Evolutionary conservation across 1,140 invertebrate species (phyloP).

Genomic region (Charaxes varanes): DNA sequence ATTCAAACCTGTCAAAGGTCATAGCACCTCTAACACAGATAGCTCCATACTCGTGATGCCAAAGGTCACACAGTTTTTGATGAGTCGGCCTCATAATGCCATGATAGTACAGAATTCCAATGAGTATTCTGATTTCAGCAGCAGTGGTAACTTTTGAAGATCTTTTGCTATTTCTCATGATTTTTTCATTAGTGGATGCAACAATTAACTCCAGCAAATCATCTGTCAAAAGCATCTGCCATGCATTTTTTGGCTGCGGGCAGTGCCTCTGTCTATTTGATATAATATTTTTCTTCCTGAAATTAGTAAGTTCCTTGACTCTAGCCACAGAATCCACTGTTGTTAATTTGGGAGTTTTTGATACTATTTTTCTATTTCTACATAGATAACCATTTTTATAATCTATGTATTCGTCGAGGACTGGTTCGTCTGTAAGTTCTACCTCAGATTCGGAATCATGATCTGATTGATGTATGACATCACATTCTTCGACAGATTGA

Average conservation of each 20-base stretch:
- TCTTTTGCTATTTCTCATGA: constrained; percentile 29
- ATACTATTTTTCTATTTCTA: constrained; percentile 42
- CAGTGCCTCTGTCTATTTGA: constrained; percentile 31
- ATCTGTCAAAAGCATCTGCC: constrained; percentile 67
- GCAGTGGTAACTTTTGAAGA: constrained; percentile 33
- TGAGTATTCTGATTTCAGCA: constrained; percentile 67
- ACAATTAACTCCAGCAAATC: constrained; percentile 67
- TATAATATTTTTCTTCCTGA: constrained; percentile 33
- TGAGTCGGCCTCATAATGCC: constrained; percentile 63
- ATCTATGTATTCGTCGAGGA: constrained; percentile 45
- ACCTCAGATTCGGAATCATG: constrained; percentile 59
- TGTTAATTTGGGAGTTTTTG: constrained; percentile 39
- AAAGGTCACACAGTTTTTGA: constrained; percentile 65
- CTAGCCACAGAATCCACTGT: constrained; percentile 22
- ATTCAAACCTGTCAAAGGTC: constrained; percentile 66
- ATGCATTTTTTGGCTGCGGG: constrained; percentile 51
- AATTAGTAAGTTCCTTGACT: constrained; percentile 25
- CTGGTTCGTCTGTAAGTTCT: constrained; percentile 37
- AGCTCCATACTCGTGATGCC: constrained; percentile 57
- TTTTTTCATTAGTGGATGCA: constrained; percentile 63
- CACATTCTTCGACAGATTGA: constrained; percentile 57
- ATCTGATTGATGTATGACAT: constrained; percentile 56
- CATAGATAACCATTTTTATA: constrained; percentile 51
- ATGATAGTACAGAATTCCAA: constrained; percentile 70
- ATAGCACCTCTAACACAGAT: constrained; percentile 60